These are phyloP conservation scores for Dasypus novemcinctus DNA, from an alignment of 2,113 vertebrate species.

Conservation along the genomic window DNA sequence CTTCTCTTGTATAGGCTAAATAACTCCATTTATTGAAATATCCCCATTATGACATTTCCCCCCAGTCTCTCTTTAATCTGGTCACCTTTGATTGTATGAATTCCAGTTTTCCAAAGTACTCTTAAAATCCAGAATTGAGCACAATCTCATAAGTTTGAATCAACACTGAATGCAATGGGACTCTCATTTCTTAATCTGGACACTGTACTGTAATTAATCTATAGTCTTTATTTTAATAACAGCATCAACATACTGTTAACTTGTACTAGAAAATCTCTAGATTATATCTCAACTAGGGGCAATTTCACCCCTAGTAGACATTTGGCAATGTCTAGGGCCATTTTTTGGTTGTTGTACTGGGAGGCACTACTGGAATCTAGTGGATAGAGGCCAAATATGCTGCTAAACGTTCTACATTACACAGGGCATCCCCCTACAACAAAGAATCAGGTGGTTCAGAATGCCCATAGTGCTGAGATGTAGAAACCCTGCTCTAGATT, in stretches of 20 bases:
- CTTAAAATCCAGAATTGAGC: slow-evolving; percentile 54
- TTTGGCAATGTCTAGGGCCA: neutral
- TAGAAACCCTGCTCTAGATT: neutral
- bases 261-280: slow-evolving; percentile 20
- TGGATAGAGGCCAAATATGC: neutral
- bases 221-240: slow-evolving; percentile 31
- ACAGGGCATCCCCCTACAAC: neutral
- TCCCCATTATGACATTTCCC: neutral
- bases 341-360: slow-evolving; percentile 26
- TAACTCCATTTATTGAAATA: slow-evolving; percentile 14
- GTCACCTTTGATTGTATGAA: slow-evolving; percentile 32
- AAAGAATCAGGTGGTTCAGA: neutral
- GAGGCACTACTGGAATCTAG: neutral
- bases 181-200: slow-evolving; percentile 42
- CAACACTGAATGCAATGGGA: neutral
- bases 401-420: neutral
- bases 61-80: neutral
- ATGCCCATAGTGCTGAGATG: neutral
- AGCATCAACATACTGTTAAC: neutral
- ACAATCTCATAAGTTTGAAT: slow-evolving; percentile 10
- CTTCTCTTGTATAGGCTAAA: neutral
- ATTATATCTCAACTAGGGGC: neutral
- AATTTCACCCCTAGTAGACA: neutral
- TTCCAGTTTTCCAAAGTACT: slow-evolving; percentile 49
- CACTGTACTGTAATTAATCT: neutral